phyloP scores from a whole-genome alignment of 92 coral and sea anemone species.

The Epizoanthus rinbou region DNA sequence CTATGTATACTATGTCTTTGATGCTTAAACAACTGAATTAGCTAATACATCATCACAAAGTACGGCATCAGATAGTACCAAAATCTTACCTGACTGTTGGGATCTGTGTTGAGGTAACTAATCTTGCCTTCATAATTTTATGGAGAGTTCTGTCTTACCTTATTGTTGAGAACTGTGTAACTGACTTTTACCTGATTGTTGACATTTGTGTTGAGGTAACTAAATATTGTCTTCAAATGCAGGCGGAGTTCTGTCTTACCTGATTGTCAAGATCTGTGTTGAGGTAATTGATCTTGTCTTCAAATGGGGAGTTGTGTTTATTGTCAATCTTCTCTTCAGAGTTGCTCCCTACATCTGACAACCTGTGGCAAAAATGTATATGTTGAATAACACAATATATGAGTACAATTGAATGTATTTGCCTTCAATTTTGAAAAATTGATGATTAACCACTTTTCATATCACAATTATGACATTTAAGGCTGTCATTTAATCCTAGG shows the following conservation, averaged over 20 bases:
- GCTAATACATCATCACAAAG: no score
- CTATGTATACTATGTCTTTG: neutral
- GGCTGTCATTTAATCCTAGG: no score
- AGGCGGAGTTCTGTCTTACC: slow-evolving; percentile 49
- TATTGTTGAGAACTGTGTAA: slow-evolving; percentile 76
- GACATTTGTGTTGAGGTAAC: slow-evolving; percentile 65
- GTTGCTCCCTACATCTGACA: slow-evolving; percentile 23
- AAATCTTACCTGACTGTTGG: slow-evolving; percentile 69
- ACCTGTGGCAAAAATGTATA: neutral
- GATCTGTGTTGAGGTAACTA: slow-evolving; percentile 67
- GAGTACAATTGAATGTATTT: neutral
- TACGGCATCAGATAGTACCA: no score
- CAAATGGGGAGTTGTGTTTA: slow-evolving; percentile 32
- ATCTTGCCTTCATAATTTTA: slow-evolving; percentile 59
- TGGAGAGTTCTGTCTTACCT: slow-evolving; percentile 55
- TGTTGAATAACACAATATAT: slow-evolving; percentile 20
- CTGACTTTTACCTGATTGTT: slow-evolving; percentile 84
- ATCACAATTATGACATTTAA: no score
- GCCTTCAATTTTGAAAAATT: neutral
- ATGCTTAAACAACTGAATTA: no score
- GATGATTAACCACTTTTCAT: no score
- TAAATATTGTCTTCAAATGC: slow-evolving; percentile 56
- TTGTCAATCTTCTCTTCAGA: slow-evolving; percentile 36
- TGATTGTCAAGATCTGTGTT: slow-evolving; percentile 80
- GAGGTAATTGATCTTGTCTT: slow-evolving; percentile 61